Evolutionary conservation across 2,113 vertebrate species (phyloP), one percentile per base, ranked within the genome.

Genomic region (Nymphicus hollandicus): DNA sequence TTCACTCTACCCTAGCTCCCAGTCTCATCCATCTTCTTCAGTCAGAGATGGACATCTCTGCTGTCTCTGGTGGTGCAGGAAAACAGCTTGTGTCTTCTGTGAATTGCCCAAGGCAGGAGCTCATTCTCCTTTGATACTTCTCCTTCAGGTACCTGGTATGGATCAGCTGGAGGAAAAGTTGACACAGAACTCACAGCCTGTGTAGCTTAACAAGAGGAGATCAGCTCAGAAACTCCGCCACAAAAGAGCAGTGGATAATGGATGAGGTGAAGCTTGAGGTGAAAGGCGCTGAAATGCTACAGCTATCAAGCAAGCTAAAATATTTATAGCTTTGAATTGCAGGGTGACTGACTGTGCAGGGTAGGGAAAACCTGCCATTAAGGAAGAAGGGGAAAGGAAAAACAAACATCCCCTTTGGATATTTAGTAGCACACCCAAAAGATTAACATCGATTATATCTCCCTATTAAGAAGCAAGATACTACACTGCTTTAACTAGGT

Each of bases 351-450:
- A 89, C 83, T 71, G 72, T 78, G 80, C 56, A 86, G 90, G n/a
- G 65, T 60, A 86, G 73, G 72, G 56, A 79, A 88, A 95, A 93
- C 61, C 65, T 94, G 64, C 72, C 28, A 43, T 94, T 95, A 94
- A 83, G 90, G 91, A 93, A 96, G 85, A 93, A 93, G 76, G 79
- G 55, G 91, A 94, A 96, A 60, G 68, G 64, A 90, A 94, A 93
- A 96, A 81, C 92, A 94, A 96, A 94, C 83, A 95, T 86, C 65
- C 88, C 93, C 69, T 93, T 90, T 93, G 80, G 86, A 86, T 95
- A 93, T 84, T 95, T 92, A 88, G 80, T 68, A 95, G 83, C 80
- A 94, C 44, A 0, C 82, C 95, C 92, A 84, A 44, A 96, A 95
- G 80, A 94, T 96, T 97, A 96, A 89, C 71, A 83, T 83, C 86